Evolutionary conservation across 2,113 vertebrate species (phyloP).

Genomic region (Craseonycteris thonglongyai): DNA sequence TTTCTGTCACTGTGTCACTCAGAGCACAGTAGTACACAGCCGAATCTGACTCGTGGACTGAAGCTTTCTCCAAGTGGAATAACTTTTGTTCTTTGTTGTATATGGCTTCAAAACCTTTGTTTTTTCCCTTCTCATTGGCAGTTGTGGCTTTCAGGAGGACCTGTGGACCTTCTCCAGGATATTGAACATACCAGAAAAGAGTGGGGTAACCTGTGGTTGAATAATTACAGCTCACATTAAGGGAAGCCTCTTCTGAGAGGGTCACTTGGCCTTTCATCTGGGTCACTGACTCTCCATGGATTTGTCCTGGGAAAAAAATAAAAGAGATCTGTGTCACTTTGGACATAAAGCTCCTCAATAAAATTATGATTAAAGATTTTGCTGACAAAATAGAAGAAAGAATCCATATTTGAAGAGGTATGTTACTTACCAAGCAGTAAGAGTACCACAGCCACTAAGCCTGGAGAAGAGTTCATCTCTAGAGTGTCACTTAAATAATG

Average conservation of each 20-base stretch:
- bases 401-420: background rate
- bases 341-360: too few relatives aligned
- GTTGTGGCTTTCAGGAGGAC: background rate
- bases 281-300: slow-evolving; percentile 1
- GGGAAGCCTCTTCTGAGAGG: background rate
- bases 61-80: slow-evolving; percentile 32
- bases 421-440: slow-evolving; percentile 28
- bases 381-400: background rate
- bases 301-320: background rate
- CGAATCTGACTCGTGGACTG: background rate
- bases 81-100: background rate
- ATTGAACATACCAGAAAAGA: slow-evolving; percentile 50
- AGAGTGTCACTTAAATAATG: background rate
- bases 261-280: background rate
- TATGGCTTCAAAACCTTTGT: slow-evolving; percentile 24
- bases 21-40: slow-evolving; percentile 53
- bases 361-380: background rate
- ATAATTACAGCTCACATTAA: slow-evolving; percentile 24
- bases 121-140: fast-evolving
- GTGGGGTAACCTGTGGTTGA: fast-evolving
- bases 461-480: background rate
- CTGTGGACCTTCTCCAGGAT: background rate
- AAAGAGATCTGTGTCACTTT: background rate
- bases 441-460: background rate
- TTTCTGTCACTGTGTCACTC: background rate